A percentile compares a stretch with the other conserved stretches of the same genome.
phyloP scores from a whole-genome alignment of 2,888 invertebrate genomes.

The Portevinia maculata region DNA sequence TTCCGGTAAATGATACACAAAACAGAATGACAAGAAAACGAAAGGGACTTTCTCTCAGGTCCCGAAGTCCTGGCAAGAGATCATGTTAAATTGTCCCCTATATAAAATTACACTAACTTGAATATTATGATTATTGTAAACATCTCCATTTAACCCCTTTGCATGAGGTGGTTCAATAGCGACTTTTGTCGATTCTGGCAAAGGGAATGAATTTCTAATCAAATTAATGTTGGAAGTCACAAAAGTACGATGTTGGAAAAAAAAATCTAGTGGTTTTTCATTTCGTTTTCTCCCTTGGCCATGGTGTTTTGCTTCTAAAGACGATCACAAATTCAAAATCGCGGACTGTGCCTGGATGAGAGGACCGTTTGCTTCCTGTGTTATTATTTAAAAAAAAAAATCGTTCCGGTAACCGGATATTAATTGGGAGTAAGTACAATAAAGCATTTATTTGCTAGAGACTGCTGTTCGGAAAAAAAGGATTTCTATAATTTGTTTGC shows the following conservation, averaged over 20 bases:
- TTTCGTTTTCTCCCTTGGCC: not conserved
- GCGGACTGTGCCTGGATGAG: not conserved
- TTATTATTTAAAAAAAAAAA: constrained; percentile 61
- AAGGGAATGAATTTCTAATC: constrained; percentile 67
- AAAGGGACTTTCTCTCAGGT: not conserved
- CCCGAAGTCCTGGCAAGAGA: constrained; percentile 11
- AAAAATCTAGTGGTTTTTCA: constrained; percentile 22
- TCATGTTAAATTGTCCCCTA: constrained; percentile 61
- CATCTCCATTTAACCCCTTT: constrained; percentile 62
- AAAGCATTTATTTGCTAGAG: constrained; percentile 64
- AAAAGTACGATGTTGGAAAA: constrained; percentile 41
- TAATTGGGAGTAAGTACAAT: constrained; percentile 70
- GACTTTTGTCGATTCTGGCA: not conserved
- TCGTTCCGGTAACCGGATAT: constrained; percentile 70
- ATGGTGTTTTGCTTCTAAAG: constrained; percentile 14
- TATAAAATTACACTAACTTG: constrained; percentile 54
- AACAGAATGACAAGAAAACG: constrained; percentile 24
- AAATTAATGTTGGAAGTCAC: constrained; percentile 70
- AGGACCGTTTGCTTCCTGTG: constrained; percentile 12
- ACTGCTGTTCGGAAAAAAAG: constrained; percentile 24
- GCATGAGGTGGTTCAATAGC: not conserved
- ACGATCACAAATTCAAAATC: constrained; percentile 14
- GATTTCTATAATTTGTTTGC: constrained; percentile 13
- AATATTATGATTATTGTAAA: constrained; percentile 68
- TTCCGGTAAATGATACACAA: constrained; percentile 62